Base-by-base conservation (phyloP, 2,888 invertebrate genomes). In the Eupithecia dodoneata region DNA sequence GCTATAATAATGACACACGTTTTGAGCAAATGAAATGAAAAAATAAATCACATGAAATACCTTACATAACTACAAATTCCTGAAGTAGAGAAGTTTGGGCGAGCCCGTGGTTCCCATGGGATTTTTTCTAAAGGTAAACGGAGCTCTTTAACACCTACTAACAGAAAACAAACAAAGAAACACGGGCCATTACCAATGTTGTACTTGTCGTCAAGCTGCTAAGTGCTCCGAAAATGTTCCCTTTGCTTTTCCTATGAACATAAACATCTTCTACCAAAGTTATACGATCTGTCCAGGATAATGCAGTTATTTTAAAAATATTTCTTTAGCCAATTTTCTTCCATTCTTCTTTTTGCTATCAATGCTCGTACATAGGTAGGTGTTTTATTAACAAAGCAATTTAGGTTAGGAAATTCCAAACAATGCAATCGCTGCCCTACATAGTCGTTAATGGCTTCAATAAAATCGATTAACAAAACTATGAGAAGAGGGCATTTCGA, bases 371-470 rank as follows among this genome's bases (percentile, higher is more conserved):
- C 15, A 5, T 41, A 42, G 66, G 30, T 30, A 30, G 30, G 30
- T 15, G 44, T 67, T 66, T 55, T n/a, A 44, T 44, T n/a, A 30
- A 70, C 47, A 30, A 70, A 70, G 4, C 47, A 47, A 70, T 12
- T 18, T 18, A 2, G 47, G 47, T 70, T 45, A 2, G 18, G 47
- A 63, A 63, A 63, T 30, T 30, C 69, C 73, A 47, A 80, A 83
- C 84, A 85, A 84, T 84, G 84, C 81, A 76, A 80, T 82, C 80
- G 79, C 75, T 83, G 84, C 83, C 85, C 84, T 78, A 87, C 82
- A 87, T 86, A 82, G 82, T 77, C 81, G 83, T 85, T 89, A 89
- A 90, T 86, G 84, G 85, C 80, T 85, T 81, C 88, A 91, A 90
- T 88, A 86, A 87, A 85, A 83, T 83, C 81, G 83, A 84, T 88